Conservation (phyloP, 2,888 invertebrate genomes). For the Kryphioiulus occultus region DNA sequence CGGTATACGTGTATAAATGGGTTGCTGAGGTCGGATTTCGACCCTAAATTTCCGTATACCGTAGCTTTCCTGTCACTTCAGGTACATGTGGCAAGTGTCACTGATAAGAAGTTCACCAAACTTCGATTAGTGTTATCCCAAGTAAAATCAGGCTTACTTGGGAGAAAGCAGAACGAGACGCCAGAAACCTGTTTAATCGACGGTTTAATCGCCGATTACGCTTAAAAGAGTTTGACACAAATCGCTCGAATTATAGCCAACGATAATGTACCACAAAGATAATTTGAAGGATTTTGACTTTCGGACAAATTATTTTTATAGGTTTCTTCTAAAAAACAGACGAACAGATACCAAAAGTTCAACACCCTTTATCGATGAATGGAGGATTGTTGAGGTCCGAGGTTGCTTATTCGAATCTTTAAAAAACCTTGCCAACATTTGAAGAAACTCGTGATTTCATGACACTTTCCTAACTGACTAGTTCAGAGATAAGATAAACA, state of each 20-base stretch:
- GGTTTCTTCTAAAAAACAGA: neutral
- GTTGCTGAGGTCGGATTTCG: neutral
- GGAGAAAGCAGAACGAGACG: neutral
- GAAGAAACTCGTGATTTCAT: too few relatives aligned
- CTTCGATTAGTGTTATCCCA: neutral
- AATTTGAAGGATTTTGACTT: slow-evolving; percentile 14
- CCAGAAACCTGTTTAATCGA: too few relatives aligned
- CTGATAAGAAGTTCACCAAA: slow-evolving; percentile 6
- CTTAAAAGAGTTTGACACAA: neutral
- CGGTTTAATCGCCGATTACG: neutral
- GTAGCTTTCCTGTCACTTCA: neutral
- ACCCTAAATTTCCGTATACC: neutral
- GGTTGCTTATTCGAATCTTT: too few relatives aligned
- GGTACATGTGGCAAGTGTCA: neutral
- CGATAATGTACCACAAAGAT: neutral
- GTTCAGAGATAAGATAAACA: too few relatives aligned
- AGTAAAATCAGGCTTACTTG: neutral
- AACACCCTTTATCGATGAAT: neutral
- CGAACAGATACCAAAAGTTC: neutral
- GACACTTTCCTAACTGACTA: too few relatives aligned
- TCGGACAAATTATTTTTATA: neutral
- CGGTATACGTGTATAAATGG: too few relatives aligned
- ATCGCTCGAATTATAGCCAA: neutral
- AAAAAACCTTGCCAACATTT: too few relatives aligned
- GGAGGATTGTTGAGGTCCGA: too few relatives aligned